Evolutionary conservation across 2,888 invertebrate species (phyloP), one percentile per base, ranked within the genome.

Genomic region (Perdita meconis): DNA sequence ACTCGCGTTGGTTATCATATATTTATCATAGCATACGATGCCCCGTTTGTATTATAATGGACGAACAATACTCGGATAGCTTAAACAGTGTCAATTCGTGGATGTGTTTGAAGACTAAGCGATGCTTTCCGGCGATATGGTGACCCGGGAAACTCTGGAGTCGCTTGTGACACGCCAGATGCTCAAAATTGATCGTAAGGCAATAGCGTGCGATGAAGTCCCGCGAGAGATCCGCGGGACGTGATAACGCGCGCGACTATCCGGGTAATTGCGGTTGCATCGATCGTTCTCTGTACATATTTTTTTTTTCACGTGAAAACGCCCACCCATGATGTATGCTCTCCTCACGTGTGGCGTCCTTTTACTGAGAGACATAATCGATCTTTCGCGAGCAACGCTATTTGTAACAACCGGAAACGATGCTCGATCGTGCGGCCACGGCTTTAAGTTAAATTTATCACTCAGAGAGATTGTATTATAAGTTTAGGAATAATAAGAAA

Each of bases 261-360:
- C 73, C 1, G 42, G 30, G 59, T 73, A 72, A 74, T 74, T 59
- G 70, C 44, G 30, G 47, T 61, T 22, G 38, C 73, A 53, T 64
- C 73, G 64, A 64, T 57, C 56, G 26, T 57, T 51, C 8, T 36
- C 26, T 63, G 63, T 63, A 51, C 36, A 63, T 51, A 63, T 26
- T 72, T 65, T 55, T 72, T 65, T 55, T 30, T 40, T 16, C 66
- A 19, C 34, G 36, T n/a, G 30, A 75, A 34, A 53, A 57, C 30
- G 53, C 42, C 64, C 38, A 22, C 44, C 26, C 53, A 71, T 51
- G 16, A 40, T 40, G 13, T 16, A 36, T 42, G 13, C 6, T 30
- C 24, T 16, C 50, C 13, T 19, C 10, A 16, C 13, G 59, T 42
- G 34, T 36, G 63, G 19, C 42, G 8, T 36, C 19, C 19, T 19